Evolutionary conservation across 1,140 invertebrate genomes (phyloP).

Genomic region (Calliopsis andreniformis): DNA sequence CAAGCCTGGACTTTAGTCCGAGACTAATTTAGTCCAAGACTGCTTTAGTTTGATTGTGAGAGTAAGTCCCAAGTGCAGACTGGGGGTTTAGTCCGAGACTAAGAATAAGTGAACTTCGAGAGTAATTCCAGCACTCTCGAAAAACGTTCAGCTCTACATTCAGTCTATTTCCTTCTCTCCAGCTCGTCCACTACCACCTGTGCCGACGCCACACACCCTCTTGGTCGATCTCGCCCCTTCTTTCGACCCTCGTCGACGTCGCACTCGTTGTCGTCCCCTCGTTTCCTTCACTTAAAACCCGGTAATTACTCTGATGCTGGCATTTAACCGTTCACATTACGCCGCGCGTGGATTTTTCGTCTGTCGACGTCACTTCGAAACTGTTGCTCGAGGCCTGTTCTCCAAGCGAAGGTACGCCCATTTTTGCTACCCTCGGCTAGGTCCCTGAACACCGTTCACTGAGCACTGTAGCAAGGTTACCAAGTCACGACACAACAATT

Average conservation of each 20-base stretch:
- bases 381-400: slow-evolving; percentile 51
- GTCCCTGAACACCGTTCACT: not conserved
- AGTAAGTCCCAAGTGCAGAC: no score
- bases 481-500: slow-evolving; percentile 34
- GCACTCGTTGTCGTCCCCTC: slow-evolving; percentile 57
- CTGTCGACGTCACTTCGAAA: slow-evolving; percentile 43
- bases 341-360: slow-evolving; percentile 49
- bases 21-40: no score
- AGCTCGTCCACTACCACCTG: slow-evolving; percentile 19
- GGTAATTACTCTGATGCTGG: slow-evolving; percentile 70
- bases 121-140: no score
- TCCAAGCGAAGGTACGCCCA: slow-evolving; percentile 3
- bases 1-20: no score
- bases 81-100: no score
- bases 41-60: no score
- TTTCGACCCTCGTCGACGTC: slow-evolving; percentile 58
- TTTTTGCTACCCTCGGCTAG: not conserved
- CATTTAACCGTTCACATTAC: slow-evolving; percentile 67
- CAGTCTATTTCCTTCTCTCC: slow-evolving; percentile 14
- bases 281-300: slow-evolving; percentile 73
- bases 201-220: slow-evolving; percentile 44
- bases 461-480: slow-evolving; percentile 14
- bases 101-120: no score
- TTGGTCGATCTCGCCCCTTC: slow-evolving; percentile 35
- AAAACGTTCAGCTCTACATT: slow-evolving; percentile 24